Base-by-base conservation (phyloP, 2,888 invertebrate genomes). In the Calliscelio sp. region DNA sequence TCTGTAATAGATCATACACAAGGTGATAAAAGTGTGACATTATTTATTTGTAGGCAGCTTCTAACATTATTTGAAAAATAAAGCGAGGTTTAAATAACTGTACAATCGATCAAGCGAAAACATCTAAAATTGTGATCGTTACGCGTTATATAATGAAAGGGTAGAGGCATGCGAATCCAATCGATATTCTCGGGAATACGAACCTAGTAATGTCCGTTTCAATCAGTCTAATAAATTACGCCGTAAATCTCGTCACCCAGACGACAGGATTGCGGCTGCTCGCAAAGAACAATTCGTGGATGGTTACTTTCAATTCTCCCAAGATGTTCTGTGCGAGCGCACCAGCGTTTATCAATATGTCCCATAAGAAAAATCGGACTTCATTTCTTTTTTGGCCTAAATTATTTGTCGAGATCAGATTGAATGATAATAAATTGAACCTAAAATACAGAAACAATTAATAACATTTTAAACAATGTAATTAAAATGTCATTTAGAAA, bases 191-290 rank as follows among this genome's bases (percentile, higher is more conserved):
- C 75, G 59, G 49, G 35, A 59, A 61, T 73, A 61, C 49, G 49
- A 28, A 49, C 73, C 63, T 53, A 20, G 53, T 63, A 63, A 74
- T 63, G 74, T 74, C 74, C 74, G 55, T 74, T 74, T 74, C 63
- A 74, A 74, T 53, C 74, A 74, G 53, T 65, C 74, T 65, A 63
- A 74, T 65, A 74, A 74, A 74, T 74, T 74, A 53, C 44, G 35
- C 22, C 63, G 74, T 74, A 74, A 74, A 74, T 74, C 74, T 74
- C 53, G 32, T 53, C 73, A 51, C 51, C 20, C 35, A 51, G 8
- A 7, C 61, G 53, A 59, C 51, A n/a, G 61, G 73, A 74, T 74
- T 51, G 61, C 38, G 61, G 73, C 25, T 74, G n/a, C 46, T 70
- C 7, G 41, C 11, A 41, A 32, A 41, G 44, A 28, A 70, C 55